phyloP scores from a whole-genome alignment of 2,888 invertebrate genomes.

The Cosmorhoe ocellata region DNA sequence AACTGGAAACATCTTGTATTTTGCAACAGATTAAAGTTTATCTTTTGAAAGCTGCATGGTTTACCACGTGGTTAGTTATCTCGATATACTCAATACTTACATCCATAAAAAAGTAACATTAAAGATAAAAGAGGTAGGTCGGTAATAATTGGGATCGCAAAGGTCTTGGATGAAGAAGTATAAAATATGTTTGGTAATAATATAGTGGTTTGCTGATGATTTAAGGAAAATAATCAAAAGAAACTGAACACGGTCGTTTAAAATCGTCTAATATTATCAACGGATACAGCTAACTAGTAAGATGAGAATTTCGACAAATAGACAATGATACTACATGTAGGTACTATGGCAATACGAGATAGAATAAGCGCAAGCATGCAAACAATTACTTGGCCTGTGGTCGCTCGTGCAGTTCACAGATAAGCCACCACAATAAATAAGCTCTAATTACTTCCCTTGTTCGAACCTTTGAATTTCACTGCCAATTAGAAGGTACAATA shows the following conservation, averaged over 20 bases:
- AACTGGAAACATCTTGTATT: constrained; percentile 1
- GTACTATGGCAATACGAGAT: constrained; percentile 28
- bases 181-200: no score
- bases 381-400: constrained; percentile 33
- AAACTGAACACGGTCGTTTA: no score
- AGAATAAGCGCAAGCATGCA: constrained; percentile 32
- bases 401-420: constrained; percentile 60
- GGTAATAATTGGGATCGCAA: no score
- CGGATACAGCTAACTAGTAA: constrained; percentile 1
- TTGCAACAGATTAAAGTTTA: constrained; percentile 4
- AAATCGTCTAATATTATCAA: no score
- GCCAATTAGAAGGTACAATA: constrained; percentile 53
- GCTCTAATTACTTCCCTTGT: constrained; percentile 73
- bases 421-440: constrained; percentile 73
- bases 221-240: no score
- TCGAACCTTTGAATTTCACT: constrained; percentile 52
- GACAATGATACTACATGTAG: constrained; percentile 29
- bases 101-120: no score
- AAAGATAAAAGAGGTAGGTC: no score
- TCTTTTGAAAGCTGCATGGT: background rate
- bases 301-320: constrained; percentile 25
- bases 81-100: no score
- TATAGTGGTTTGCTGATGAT: no score
- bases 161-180: no score
- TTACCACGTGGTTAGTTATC: no score